Percentiles rank a stretch among this genome's conserved stretches.
These are phyloP conservation scores for Pangasianodon hypophthalmus DNA, from an alignment of 2,113 vertebrate species.

Conservation along the genomic window DNA sequence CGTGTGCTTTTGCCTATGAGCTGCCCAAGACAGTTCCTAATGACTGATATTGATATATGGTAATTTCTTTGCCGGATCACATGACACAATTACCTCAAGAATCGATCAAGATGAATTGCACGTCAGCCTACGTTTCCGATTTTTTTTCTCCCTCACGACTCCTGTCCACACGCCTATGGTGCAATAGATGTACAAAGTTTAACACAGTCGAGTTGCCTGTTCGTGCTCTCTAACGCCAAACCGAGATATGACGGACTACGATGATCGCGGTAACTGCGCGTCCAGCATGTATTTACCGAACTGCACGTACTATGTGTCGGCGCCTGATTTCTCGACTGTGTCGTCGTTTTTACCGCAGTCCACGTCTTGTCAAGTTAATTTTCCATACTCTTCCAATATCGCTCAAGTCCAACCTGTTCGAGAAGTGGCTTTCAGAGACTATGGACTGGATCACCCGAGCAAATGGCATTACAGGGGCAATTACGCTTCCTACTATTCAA, in stretches of 20 bases:
- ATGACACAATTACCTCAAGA: conserved; percentile 99
- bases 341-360: conserved; percentile 93
- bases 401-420: conserved; percentile 95
- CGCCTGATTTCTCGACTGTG: conserved; percentile 93
- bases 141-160: conserved; percentile 88
- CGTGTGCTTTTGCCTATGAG: conserved; percentile 72
- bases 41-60: conserved; percentile 99
- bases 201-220: conserved; percentile 84
- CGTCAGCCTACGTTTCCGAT: conserved; percentile 97
- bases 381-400: conserved; percentile 94
- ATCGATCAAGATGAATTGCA: conserved; percentile 99
- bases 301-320: conserved; percentile 95
- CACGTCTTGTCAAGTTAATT: conserved; percentile 95
- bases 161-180: conserved; percentile 87
- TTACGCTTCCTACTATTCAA: conserved; percentile 92
- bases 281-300: conserved; percentile 97
- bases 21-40: conserved; percentile 83
- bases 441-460: conserved; percentile 92
- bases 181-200: conserved; percentile 98
- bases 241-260: conserved; percentile 97
- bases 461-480: conserved; percentile 93
- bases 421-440: conserved; percentile 96
- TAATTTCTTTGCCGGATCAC: conserved; percentile 98
- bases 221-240: conserved; percentile 76
- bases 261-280: conserved; percentile 90